These are phyloP conservation scores for Sandelia bainsii DNA, from an alignment of 2,797 vertebrate species.

Conservation along the genomic window DNA sequence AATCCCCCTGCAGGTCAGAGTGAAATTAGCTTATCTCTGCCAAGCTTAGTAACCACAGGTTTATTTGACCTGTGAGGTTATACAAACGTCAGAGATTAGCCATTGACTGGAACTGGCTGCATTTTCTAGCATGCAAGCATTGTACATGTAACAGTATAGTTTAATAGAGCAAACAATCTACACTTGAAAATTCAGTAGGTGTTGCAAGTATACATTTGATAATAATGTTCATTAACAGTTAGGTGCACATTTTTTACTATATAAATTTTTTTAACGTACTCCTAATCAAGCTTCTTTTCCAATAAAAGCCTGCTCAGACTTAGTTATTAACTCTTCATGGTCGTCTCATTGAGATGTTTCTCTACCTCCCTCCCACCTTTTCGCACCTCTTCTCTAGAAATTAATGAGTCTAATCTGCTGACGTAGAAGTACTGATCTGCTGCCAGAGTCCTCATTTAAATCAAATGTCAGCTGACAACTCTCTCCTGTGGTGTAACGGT, in stretches of 20 bases:
- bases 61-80: constrained; percentile 51
- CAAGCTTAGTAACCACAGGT: constrained; percentile 58
- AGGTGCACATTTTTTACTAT: background rate
- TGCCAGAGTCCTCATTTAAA: constrained; percentile 34
- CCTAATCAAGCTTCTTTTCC: background rate
- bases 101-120: constrained; percentile 75
- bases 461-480: constrained; percentile 5
- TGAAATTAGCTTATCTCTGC: constrained; percentile 78
- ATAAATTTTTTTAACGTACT: no score
- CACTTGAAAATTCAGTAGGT: background rate
- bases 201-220: background rate
- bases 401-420: constrained; percentile 47
- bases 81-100: constrained; percentile 60
- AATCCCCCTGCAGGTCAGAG: constrained; percentile 71
- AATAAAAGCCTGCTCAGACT: background rate
- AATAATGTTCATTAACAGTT: background rate
- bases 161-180: background rate
- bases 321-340: background rate
- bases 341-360: background rate
- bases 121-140: constrained; percentile 21
- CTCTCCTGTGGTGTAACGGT: background rate
- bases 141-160: background rate
- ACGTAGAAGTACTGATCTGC: constrained; percentile 1
- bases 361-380: background rate
- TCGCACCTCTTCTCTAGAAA: constrained; percentile 16